Evolutionary conservation across 1,140 invertebrate genomes (phyloP).

Genomic region (Periplaneta americana): DNA sequence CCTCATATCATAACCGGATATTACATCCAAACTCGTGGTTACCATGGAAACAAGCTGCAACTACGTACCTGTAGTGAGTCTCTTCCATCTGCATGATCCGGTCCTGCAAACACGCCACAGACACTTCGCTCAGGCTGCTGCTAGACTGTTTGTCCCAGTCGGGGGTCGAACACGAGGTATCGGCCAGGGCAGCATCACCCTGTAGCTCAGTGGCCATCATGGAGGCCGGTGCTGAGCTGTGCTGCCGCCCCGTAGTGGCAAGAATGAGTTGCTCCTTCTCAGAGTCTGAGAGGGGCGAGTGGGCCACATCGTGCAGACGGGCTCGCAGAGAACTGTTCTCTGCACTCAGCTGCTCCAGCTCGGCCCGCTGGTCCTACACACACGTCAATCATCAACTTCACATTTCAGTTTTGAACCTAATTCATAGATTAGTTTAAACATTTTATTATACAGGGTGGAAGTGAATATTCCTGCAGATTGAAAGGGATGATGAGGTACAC

Average conservation of each 20-base stretch:
- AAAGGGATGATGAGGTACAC: no score
- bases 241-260: conserved; percentile 35
- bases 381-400: no score
- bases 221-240: conserved; percentile 55
- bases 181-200: conserved; percentile 34
- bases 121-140: conserved; percentile 80
- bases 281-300: conserved; percentile 73
- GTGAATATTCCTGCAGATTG: no score
- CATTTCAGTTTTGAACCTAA: no score
- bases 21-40: no score
- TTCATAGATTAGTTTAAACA: no score
- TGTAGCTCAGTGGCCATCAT: conserved; percentile 29
- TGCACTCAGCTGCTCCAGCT: conserved; percentile 59
- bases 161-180: conserved; percentile 57
- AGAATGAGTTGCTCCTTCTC: conserved; percentile 71
- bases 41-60: no score
- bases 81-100: conserved; percentile 88
- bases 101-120: conserved; percentile 87
- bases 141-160: conserved; percentile 87
- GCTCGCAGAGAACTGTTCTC: conserved; percentile 69
- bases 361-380: conserved; percentile 52
- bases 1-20: no score
- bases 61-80: conserved; percentile 66
- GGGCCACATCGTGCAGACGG: conserved; percentile 66
- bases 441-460: no score